These are phyloP conservation scores for Trachurus trachurus DNA, from an alignment of 2,797 vertebrate species.

Conservation along the genomic window DNA sequence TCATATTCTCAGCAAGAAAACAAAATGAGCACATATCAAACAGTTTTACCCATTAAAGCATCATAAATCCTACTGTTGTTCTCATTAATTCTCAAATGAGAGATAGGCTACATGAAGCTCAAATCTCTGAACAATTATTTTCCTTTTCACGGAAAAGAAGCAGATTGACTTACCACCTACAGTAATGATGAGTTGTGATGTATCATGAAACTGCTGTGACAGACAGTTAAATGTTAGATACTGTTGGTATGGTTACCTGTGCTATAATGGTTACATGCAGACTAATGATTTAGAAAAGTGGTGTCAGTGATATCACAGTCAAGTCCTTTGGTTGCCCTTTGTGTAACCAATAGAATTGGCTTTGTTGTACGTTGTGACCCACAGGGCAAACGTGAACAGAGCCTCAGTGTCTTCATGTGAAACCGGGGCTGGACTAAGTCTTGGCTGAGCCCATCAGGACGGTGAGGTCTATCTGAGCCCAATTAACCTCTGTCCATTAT, in stretches of 20 bases:
- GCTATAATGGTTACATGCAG: background rate
- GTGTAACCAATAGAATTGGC: background rate
- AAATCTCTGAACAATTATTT: no score
- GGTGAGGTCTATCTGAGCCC: conserved; percentile 51
- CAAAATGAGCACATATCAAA: background rate
- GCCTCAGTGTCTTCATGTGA: conserved; percentile 39
- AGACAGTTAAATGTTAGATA: background rate
- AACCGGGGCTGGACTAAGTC: conserved; percentile 36
- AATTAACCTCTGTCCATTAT: conserved; percentile 69
- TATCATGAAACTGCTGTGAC: no score
- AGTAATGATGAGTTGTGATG: no score
- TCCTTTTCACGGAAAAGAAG: no score
- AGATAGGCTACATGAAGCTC: no score
- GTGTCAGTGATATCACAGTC: background rate
- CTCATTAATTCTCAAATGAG: no score
- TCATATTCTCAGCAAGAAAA: no score
- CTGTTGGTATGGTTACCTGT: conserved; percentile 16
- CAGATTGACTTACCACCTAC: no score
- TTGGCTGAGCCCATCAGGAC: conserved; percentile 47
- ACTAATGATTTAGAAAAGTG: no score
- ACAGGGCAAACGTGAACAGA: conserved; percentile 33
- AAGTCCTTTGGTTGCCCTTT: background rate
- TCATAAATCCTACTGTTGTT: no score
- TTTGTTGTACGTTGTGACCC: conserved; percentile 8
- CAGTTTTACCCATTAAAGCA: background rate